These are phyloP conservation scores for Luidia sarsii DNA, from an alignment of 53 echinoderm and acorn worm species.

Conservation along the genomic window DNA sequence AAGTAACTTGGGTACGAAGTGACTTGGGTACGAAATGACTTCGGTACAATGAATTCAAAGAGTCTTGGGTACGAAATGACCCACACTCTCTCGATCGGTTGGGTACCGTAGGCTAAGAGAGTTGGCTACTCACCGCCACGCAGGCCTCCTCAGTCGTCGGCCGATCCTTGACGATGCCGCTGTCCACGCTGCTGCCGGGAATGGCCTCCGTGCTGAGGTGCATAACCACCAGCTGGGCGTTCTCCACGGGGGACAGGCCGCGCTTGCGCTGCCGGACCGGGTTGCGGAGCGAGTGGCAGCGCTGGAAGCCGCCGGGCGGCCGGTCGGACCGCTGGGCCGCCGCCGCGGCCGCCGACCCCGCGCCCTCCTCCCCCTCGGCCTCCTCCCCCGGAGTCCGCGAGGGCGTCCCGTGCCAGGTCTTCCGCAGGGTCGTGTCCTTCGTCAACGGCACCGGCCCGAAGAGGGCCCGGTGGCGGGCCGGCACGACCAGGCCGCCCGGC, in stretches of 20 bases:
- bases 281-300: slow-evolving; percentile 48
- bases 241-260: slow-evolving; percentile 58
- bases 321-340: slow-evolving; percentile 7
- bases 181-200: slow-evolving; percentile 80
- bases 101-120: too few relatives aligned
- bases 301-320: slow-evolving; percentile 43
- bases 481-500: slow-evolving; percentile 12
- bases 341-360: neutral
- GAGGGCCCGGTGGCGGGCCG: neutral
- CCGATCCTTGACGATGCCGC: slow-evolving; percentile 75
- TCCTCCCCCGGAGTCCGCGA: neutral
- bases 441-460: slow-evolving; percentile 44
- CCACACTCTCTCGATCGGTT: too few relatives aligned
- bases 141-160: slow-evolving; percentile 5
- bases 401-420: slow-evolving; percentile 58
- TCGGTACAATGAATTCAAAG: too few relatives aligned
- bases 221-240: slow-evolving; percentile 33
- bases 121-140: slow-evolving; percentile 32
- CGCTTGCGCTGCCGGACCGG: slow-evolving; percentile 58
- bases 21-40: too few relatives aligned
- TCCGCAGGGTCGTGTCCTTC: slow-evolving; percentile 49
- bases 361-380: neutral
- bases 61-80: too few relatives aligned
- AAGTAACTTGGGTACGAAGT: too few relatives aligned
- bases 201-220: slow-evolving; percentile 46